These are phyloP conservation scores for Polyommatus iphigenia DNA, from an alignment of 2,888 invertebrate species.

Conservation along the genomic window DNA sequence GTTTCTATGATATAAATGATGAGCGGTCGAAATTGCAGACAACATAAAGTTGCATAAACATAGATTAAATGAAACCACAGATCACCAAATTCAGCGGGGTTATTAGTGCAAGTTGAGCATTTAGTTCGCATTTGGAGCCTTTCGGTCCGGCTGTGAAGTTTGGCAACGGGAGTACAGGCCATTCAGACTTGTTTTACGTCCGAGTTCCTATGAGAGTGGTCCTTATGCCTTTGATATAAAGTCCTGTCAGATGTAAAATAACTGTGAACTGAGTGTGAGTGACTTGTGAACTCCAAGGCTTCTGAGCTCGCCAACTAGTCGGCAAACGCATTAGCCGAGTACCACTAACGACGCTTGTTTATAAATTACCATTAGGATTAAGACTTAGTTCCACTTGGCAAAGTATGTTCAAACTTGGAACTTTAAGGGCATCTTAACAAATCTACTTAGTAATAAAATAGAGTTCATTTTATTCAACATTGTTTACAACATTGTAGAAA, in stretches of 20 bases:
- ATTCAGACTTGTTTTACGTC: not conserved
- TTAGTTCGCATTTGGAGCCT: not conserved
- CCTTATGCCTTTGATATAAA: not conserved
- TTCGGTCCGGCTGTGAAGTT: not conserved
- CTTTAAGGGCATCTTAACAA: not conserved
- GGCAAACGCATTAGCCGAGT: slow-evolving; percentile 19
- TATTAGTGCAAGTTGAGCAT: not conserved
- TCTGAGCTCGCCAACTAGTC: not conserved
- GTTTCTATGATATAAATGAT: not conserved
- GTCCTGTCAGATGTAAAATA: not conserved
- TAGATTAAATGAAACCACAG: not conserved
- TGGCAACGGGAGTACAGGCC: not conserved
- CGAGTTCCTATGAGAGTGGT: not conserved
- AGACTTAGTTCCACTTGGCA: slow-evolving; percentile 12
- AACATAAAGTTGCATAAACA: not conserved
- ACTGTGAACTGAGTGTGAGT: not conserved
- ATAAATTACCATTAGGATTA: slow-evolving; percentile 22
- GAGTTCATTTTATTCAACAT: not conserved
- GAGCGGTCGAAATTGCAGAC: too few species aligned
- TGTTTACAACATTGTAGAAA: not conserved
- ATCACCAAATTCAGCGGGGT: not conserved
- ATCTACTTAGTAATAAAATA: not conserved
- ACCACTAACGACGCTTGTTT: slow-evolving; percentile 17
- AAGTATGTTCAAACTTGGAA: not conserved
- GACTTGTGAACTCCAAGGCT: slow-evolving; percentile 12